Evolutionary conservation across 2,888 invertebrate genomes (phyloP).

Genomic region (Drosophila macrospina): DNA sequence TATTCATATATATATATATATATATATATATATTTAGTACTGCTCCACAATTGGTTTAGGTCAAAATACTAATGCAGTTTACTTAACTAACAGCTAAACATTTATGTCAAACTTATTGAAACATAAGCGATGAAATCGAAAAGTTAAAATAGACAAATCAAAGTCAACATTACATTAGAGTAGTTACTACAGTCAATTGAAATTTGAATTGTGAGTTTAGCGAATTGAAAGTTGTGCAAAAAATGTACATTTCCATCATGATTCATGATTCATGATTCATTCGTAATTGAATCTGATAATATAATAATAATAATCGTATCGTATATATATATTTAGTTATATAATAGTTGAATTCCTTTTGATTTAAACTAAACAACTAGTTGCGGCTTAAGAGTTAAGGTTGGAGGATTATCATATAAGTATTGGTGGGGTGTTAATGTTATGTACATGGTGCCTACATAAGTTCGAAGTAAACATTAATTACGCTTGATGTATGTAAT

Average conservation of each 20-base stretch:
- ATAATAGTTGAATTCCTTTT: slow-evolving; percentile 20
- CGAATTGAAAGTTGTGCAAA: slow-evolving; percentile 55
- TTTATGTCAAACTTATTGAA: slow-evolving; percentile 56
- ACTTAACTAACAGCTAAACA: slow-evolving; percentile 44
- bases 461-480: slow-evolving; percentile 50
- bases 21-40: slow-evolving; percentile 47
- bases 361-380: slow-evolving; percentile 46
- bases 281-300: slow-evolving; percentile 24
- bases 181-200: slow-evolving; percentile 4
- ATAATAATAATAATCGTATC: slow-evolving; percentile 21
- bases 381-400: slow-evolving; percentile 18
- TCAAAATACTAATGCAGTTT: slow-evolving; percentile 75
- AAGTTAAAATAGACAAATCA: slow-evolving; percentile 26
- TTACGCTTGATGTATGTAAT: slow-evolving; percentile 16
- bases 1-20: slow-evolving; percentile 22
- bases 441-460: slow-evolving; percentile 73
- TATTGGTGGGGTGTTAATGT: slow-evolving; percentile 79
- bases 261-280: slow-evolving; percentile 26
- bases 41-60: slow-evolving; percentile 53
- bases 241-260: slow-evolving; percentile 57
- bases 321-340: slow-evolving; percentile 2
- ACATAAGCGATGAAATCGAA: slow-evolving; percentile 46
- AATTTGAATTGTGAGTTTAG: slow-evolving; percentile 21
- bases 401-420: slow-evolving; percentile 50
- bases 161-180: slow-evolving; percentile 15